phyloP scores from a whole-genome alignment of 1,140 invertebrate genomes.

The Campoletis sonorensis region DNA sequence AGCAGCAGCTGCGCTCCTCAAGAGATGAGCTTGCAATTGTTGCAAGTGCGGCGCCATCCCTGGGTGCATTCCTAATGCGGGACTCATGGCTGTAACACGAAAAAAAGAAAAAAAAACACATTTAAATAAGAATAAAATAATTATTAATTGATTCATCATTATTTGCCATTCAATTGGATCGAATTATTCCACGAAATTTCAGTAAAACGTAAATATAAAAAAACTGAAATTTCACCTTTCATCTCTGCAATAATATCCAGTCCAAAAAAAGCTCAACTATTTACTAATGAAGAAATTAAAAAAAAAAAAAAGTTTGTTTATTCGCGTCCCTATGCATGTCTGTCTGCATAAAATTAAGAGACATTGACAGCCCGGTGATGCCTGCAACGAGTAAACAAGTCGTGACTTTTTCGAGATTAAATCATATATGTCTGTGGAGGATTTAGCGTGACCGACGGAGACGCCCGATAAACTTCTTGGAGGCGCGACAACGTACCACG shows the following conservation, averaged over 20 bases:
- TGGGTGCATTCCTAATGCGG: constrained; percentile 83
- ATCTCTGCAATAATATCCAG: too few relatives aligned
- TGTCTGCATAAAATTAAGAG: not conserved
- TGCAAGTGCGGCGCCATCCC: constrained; percentile 83
- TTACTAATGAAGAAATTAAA: too few relatives aligned
- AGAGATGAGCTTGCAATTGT: constrained; percentile 86
- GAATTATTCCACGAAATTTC: too few relatives aligned
- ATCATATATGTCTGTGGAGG: constrained; percentile 4
- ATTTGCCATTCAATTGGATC: too few relatives aligned
- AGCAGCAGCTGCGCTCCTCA: constrained; percentile 79
- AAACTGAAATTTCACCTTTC: too few relatives aligned
- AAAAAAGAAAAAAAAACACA: constrained; percentile 23
- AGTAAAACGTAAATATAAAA: too few relatives aligned
- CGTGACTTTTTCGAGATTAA: constrained; percentile 40
- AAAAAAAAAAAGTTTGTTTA: too few relatives aligned
- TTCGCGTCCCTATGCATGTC: too few relatives aligned
- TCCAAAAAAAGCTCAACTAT: too few relatives aligned
- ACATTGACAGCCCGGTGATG: not conserved
- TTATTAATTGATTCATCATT: too few relatives aligned
- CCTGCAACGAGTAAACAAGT: constrained; percentile 30
- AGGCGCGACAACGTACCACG: not conserved
- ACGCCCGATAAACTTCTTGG: constrained; percentile 29
- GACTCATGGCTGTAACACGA: constrained; percentile 77
- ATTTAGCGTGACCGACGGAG: constrained; percentile 35
- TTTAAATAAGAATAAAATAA: too few relatives aligned